Evolutionary conservation across 2,113 vertebrate species (phyloP), one percentile per base, ranked within the genome.

Genomic region (Pluvianellus socialis): DNA sequence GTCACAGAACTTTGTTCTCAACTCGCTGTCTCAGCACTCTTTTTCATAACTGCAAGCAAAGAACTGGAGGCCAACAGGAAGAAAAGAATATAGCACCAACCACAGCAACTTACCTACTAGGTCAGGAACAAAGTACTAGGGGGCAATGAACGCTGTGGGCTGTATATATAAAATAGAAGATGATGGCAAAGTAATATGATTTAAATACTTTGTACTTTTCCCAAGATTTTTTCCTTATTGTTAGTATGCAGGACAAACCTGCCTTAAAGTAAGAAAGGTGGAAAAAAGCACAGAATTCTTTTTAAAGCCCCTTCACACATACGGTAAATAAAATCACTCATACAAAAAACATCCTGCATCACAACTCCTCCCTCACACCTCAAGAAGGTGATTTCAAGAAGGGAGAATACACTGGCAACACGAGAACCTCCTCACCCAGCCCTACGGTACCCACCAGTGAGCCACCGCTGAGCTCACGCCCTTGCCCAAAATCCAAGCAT

Each of bases 1-100:
- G 91, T 86, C 96, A 95, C 86, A 95, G 86, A 94, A 84, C 86
- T 92, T 62, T 50, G n/a, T 67, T 86, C 67, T 52, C 27, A 88
- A 58, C 45, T 77, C 1, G 3, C 84, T 89, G 68, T 35, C 83
- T 96, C 94, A 95, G 91, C 80, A 81, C 40, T 92, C 76, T 91
- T 88, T 86, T 95, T 89, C 61, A 44, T 81, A 92, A 91, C 47
- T 81, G 80, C 73, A 89, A 67, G 83, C 38, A 87, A 91, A 96
- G 76, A 94, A 92, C 24, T 47, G 38, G 70, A 95, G 24, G 84
- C 47, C 61, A 89, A 55, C 10, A 71, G 44, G 47, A 92, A 88
- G 50, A 80, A 84, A 73, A 91, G 6, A 79, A 58, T 7, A 0
- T 53, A 92, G 62, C 38, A n/a, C 10, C 44, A 92, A 67, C 11